Conservation (phyloP, 2,113 vertebrate genomes). For the Psephotus haematonotus region DNA sequence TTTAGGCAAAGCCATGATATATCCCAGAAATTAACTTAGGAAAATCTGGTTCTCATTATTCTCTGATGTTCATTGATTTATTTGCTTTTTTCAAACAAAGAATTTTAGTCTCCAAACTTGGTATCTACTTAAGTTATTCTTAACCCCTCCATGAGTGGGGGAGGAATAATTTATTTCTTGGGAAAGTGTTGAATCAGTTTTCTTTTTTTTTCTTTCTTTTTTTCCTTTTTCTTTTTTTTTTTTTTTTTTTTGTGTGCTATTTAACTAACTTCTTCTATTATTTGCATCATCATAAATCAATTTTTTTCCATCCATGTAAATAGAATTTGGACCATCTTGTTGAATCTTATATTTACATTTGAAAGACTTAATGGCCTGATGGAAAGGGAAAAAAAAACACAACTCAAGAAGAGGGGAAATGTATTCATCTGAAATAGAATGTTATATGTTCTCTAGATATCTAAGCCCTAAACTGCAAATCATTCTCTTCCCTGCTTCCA, state of each 20-base stretch:
- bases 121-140: conserved; percentile 66
- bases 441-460: background rate
- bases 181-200: conserved; percentile 14
- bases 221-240: no score
- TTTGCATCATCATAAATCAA: background rate
- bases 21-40: conserved; percentile 75
- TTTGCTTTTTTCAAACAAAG: conserved; percentile 69
- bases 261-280: background rate
- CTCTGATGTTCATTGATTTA: conserved; percentile 77
- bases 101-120: conserved; percentile 59
- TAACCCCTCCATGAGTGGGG: conserved; percentile 32
- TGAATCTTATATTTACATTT: background rate
- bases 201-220: background rate
- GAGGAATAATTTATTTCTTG: conserved; percentile 16
- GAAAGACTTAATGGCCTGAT: background rate
- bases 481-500: background rate
- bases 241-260: no score
- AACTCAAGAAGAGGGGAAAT: background rate
- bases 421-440: background rate
- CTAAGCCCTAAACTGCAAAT: background rate
- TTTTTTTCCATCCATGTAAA: background rate
- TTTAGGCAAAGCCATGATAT: conserved; percentile 73
- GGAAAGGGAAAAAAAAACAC: background rate
- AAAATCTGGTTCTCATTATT: conserved; percentile 81
- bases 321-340: background rate